Conservation (phyloP, 2,888 invertebrate species). For the Drosophila mayaguana region DNA sequence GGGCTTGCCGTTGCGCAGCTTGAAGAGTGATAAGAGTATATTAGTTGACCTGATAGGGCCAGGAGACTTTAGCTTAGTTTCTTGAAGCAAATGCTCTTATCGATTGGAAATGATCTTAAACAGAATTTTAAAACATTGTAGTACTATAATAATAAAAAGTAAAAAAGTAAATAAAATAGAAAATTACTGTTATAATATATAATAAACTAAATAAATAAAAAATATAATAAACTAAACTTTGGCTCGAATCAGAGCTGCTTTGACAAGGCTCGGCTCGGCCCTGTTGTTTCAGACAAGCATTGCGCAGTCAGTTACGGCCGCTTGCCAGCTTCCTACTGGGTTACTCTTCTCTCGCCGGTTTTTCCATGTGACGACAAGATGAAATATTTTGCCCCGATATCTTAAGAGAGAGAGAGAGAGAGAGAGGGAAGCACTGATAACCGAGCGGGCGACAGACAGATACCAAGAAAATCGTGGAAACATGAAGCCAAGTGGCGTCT, state of each 20-base stretch:
- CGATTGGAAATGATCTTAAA: no score
- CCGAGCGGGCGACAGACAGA: conserved; percentile 31
- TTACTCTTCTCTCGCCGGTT: conserved; percentile 6
- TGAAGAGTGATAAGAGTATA: neutral
- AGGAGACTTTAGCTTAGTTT: neutral
- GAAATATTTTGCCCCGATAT: conserved; percentile 50
- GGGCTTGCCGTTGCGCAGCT: conserved; percentile 1
- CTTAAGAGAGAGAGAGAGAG: conserved; percentile 10
- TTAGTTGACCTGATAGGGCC: neutral
- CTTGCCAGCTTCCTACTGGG: neutral
- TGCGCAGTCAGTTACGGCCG: neutral
- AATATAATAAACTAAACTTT: no score
- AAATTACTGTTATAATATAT: no score
- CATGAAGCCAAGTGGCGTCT: conserved; percentile 54
- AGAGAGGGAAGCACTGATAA: conserved; percentile 42
- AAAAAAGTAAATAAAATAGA: no score
- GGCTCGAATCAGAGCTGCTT: neutral
- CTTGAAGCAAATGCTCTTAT: no score
- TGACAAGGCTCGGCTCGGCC: neutral
- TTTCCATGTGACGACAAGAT: conserved; percentile 54
- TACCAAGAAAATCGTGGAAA: conserved; percentile 57
- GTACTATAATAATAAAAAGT: no score
- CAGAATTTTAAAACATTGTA: no score
- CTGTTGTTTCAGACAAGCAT: neutral
- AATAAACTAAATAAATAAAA: no score